phyloP scores from a whole-genome alignment of 2,888 invertebrate species.

The Orthosia incerta region DNA sequence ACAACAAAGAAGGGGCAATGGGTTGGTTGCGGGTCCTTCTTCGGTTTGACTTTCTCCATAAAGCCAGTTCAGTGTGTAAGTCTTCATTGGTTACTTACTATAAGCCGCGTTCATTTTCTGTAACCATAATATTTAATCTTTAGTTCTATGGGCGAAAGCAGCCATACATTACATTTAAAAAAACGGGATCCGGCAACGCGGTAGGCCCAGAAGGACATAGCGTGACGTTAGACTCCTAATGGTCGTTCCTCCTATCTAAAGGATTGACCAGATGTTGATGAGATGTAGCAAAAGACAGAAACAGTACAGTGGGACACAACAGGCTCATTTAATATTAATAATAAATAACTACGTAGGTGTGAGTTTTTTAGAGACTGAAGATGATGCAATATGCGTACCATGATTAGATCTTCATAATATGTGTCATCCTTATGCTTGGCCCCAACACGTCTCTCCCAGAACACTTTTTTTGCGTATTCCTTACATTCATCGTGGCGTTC shows the following conservation, averaged over 20 bases:
- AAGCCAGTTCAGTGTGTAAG: not conserved
- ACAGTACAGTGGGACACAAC: no score
- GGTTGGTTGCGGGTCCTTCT: not conserved
- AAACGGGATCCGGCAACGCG: no score
- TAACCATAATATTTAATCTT: slow-evolving; percentile 8
- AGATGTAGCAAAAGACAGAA: no score
- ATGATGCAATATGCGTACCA: slow-evolving; percentile 1
- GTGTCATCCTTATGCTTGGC: slow-evolving; percentile 27
- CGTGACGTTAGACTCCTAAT: no score
- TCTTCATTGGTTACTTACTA: slow-evolving; percentile 1
- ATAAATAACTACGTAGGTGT: no score
- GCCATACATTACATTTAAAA: no score
- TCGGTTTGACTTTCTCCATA: not conserved
- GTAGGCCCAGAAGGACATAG: no score
- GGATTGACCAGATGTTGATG: no score
- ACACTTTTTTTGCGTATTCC: slow-evolving; percentile 26
- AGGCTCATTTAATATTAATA: no score
- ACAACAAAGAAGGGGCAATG: no score
- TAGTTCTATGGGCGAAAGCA: not conserved
- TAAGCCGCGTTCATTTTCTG: slow-evolving; percentile 17
- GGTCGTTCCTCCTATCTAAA: no score
- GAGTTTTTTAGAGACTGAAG: no score
- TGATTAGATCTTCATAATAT: slow-evolving; percentile 24
- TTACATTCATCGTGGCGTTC: slow-evolving; percentile 20
- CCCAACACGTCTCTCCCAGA: slow-evolving; percentile 37